Base-by-base conservation (phyloP, 2,888 invertebrate genomes). In the Pseudococcus viburni region DNA sequence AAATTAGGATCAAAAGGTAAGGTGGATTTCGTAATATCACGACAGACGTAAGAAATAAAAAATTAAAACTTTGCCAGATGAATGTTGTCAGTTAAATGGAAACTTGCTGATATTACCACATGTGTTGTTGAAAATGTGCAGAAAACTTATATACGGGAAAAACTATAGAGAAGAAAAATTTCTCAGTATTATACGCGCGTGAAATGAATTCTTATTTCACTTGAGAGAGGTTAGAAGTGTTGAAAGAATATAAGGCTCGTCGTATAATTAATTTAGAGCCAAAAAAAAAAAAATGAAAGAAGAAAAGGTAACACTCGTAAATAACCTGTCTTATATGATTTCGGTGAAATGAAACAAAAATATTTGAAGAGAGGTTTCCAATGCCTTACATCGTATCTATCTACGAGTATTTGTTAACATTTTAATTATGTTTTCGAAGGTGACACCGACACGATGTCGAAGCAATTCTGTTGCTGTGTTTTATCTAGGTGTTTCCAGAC, bases 81-180 rank as follows among this genome's bases (percentile, higher is more conserved):
- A 80, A 46, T 80, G 80, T 42, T 39, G 80, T 80, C 42, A 80
- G 42, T 42, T 80, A 80, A 46, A 80, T n/a, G 80, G 46, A 80
- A 80, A 80, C 39, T 42, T 80, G 9, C 42, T 42, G 42, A 80
- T 80, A 80, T 42, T 80, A 42, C 80, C 80, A 39, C 46, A 80
- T 80, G 42, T 80, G 80, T 42, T 42, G 80, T 80, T 42, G 68
- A 73, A 73, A 73, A 73, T 73, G 33, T 73, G 68, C 26, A 80
- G 80, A 80, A 80, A 80, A 80, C 80, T 80, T 80, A 17, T 42
- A 80, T 33, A 8, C 17, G 68, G 19, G 80, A 80, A 80, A 80
- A 80, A 42, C 80, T 80, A 39, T n/a, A 80, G 80, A 19, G 46
- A 80, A 80, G 80, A 80, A 80, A 80, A 80, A 80, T 80, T 80